Evolutionary conservation across 2,113 vertebrate species (phyloP), one percentile per base, ranked within the genome.

Genomic region (Sapajus apella): DNA sequence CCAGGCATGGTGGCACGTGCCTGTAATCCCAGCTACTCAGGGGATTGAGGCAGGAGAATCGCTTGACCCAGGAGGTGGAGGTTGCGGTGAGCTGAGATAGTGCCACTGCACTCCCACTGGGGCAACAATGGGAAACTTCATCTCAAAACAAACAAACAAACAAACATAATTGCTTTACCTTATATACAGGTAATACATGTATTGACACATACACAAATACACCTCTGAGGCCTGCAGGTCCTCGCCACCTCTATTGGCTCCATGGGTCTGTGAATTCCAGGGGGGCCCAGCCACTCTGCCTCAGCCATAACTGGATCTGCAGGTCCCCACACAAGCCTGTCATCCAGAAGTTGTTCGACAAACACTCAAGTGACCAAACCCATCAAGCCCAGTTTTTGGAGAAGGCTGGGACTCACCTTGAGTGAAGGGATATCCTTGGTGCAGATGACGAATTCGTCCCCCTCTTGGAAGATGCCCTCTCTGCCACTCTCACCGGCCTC

Each of bases 361-460:
- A 45, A 50, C 23, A 5, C 40, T 6, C 8, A 1, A 25, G 4
- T 1, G 7, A 37, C 47, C 64, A 9, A 17, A 87, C 11, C 32
- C 20, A 12, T 2, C 0, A 21, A 77, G 32, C 37, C 21, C 11
- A 0, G 18, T 1, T 13, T 64, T 9, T 0, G 8, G 35, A 17
- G 16, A 8, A 1, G 12, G 13, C 13, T 23, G 7, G 45, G 20
- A 52, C 97, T 75, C 93, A 99, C 99, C 99, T 99, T 99, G 35
- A 99, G 99, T 23, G 99, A 99, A 30, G 98, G 98, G 83, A 99
- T 99, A 98, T 99, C 99, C 72, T 99, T 99, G 0, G 99, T 99
- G 0, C 99, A 99, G 91, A 99, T 99, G 91, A 99, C 99, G 85
- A 99, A 99, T 97, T 99, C 99, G 12, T 99, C 99, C 0, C 99